Base-by-base conservation (phyloP, 2,797 vertebrate species). In the Alcedo atthis region DNA sequence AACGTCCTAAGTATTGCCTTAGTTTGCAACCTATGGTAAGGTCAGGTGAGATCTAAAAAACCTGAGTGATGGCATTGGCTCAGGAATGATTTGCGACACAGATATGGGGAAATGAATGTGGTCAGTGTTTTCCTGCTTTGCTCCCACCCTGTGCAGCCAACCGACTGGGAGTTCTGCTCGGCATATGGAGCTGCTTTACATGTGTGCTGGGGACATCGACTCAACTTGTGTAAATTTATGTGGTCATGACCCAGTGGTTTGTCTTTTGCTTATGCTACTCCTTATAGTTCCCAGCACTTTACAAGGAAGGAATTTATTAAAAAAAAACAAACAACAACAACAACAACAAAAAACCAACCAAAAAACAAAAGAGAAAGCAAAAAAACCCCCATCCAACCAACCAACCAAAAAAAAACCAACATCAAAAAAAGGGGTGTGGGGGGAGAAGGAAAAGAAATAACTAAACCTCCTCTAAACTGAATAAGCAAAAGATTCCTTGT, bases 101-200 rank as follows among this genome's bases (percentile, higher is more conserved):
- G 13, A 48, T 77, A 46, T 15, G 40, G 53, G 58, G 25, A 83
- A 94, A 68, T 17, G 4, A 73, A 53, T 26, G 69, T 80, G 21
- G n/a, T 85, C 33, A 25, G 13, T 1, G 8, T 25, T 88, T 81
- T 85, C 9, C 40, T 89, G 43, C 45, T 85, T 86, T 84, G 54
- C 25, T 82, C 21, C 43, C 62, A 42, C 55, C 10, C 18, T 64
- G 11, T 43, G 63, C n/a, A 85, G 40, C 28, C 68, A 54, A 43
- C 7, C 73, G 55, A 66, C 49, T n/a, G 46, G 48, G 68, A 82
- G 25, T 37, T 74, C 66, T 90, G 46, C 48, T 87, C 53, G 79
- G 71, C 59, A 63, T 3, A 6, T 51, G 57, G 30, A 87, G 33
- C 66, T 97, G 77, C 55, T 95, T 92, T 95, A 73, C 24, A 13